phyloP scores from a whole-genome alignment of 2,113 vertebrate species.

The Arothron firmamentum region DNA sequence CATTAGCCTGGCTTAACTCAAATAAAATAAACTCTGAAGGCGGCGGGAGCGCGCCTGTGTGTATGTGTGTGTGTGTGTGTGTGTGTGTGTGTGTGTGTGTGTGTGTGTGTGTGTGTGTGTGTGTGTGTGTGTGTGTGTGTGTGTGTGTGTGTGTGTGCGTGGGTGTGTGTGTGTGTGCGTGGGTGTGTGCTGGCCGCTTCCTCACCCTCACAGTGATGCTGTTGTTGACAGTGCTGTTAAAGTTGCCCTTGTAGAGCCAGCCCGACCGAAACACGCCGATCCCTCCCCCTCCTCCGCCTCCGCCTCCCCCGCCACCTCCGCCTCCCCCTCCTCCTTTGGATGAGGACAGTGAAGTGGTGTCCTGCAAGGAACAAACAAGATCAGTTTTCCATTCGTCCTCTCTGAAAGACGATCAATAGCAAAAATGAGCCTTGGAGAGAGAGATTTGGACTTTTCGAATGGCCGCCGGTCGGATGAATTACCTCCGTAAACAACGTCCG shows the following conservation, averaged over 20 bases:
- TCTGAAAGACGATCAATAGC: constrained; percentile 23
- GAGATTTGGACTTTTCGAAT: constrained; percentile 1
- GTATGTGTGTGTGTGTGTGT: neutral
- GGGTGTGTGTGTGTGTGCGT: neutral
- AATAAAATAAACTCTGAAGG: neutral
- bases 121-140: neutral
- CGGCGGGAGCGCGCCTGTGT: neutral
- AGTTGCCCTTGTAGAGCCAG: constrained; percentile 99
- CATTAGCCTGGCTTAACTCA: neutral
- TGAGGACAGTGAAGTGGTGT: constrained; percentile 94
- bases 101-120: neutral
- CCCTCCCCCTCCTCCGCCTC: constrained; percentile 80
- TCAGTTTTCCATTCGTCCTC: constrained; percentile 2
- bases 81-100: neutral
- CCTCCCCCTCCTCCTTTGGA: constrained; percentile 90
- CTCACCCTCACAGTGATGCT: constrained; percentile 97
- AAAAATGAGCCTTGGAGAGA: constrained; percentile 19
- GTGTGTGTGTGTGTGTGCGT: neutral
- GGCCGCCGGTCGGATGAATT: constrained; percentile 22
- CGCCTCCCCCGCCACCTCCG: constrained; percentile 72
- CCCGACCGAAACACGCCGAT: constrained; percentile 92
- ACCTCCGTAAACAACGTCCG: constrained; percentile 26
- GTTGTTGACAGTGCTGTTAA: constrained; percentile 97
- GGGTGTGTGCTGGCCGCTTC: constrained; percentile 9
- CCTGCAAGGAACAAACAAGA: constrained; percentile 69